Evolutionary conservation across 2,888 invertebrate genomes (phyloP), one percentile per base, ranked within the genome.

Genomic region (Thymelicus lineola): DNA sequence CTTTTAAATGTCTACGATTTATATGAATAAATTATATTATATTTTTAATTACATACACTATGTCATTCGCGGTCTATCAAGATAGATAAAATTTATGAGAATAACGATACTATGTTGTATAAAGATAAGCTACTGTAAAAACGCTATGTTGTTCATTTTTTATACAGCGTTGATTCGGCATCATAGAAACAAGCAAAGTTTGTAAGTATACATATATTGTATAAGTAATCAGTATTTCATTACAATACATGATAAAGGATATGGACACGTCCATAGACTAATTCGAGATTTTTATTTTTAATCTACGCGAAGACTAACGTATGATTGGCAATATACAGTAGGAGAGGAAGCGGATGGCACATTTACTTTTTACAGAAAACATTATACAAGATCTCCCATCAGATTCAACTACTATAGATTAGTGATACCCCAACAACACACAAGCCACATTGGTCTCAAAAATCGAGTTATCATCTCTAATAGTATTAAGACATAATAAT

Each of bases 331-430:
- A 89, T 91, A 82, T 91, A 91, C 89, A 92, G 83, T 82, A 79
- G 78, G 84, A 88, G 80, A 78, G 75, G 76, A 88, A 92, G 88
- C 87, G 85, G 90, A 93, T 93, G 93, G 93, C 92, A 93, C 92
- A 90, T 87, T 86, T 78, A 78, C 53, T 85, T 85, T 83, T 79
- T 87, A 87, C 84, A 88, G 83, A 84, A 79, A 82, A 82, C 79
- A 80, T 76, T 79, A 77, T 82, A 85, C 82, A 85, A 82, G 80
- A 82, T 78, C 80, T 79, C 77, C 78, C 81, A 82, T 85, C 80
- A 83, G 78, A 80, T 82, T 80, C 79, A 76, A 78, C 74, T 76
- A 78, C 74, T 76, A 77, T 71, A 75, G 75, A 78, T 75, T 74
- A 77, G 74, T 78, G 79, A 78, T 77, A 80, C 71, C 71, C 73